Base-by-base conservation (phyloP, 1,140 invertebrate species). In the Ips nitidus region DNA sequence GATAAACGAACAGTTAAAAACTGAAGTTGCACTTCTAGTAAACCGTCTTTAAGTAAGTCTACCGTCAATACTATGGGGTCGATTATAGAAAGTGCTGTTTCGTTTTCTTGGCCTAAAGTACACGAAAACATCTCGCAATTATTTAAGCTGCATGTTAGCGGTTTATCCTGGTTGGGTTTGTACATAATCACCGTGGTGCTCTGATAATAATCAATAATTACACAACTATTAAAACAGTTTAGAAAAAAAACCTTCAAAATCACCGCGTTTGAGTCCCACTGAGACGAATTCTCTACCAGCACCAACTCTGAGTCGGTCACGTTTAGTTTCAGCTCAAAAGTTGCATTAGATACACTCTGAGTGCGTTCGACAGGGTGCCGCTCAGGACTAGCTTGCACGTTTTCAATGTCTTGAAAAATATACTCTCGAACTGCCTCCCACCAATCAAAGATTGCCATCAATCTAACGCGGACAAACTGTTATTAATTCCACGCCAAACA, bases 301-400 rank as follows among this genome's bases (percentile, higher is more conserved):
- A 98, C 94, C 39, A 98, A 82, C 83, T 98, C 95, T 1, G 95
- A 98, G 79, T 98, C 94, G 0, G 94, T 95, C 2, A 98, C 90
- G 82, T 98, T 98, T 2, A 98, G 83, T 81, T 97, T 95, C 22
- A 98, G 81, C 80, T 97, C 94, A 78, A 93, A 89, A 3, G 89
- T 86, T 1, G 84, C 57, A 39, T 76, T 71, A 36, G 42, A 38
- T 41, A 74, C 76, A 38, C 71, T 74, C 8, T 71, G 73, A 37
- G 41, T 62, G 39, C 66, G 6, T 1, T 64, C 52, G 4, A 71
- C 47, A 36, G 64, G 58, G 50, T 76, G 71, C 59, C 74, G 73
- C 47, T 67, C 70, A 3, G 77, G 73, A 75, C 73, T 77, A 2
- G 63, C 36, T 7, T 70, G 65, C 6, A 75, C 66, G 41, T 77